Base-by-base conservation (phyloP, 2,113 vertebrate species). In the Grallaria varia region DNA sequence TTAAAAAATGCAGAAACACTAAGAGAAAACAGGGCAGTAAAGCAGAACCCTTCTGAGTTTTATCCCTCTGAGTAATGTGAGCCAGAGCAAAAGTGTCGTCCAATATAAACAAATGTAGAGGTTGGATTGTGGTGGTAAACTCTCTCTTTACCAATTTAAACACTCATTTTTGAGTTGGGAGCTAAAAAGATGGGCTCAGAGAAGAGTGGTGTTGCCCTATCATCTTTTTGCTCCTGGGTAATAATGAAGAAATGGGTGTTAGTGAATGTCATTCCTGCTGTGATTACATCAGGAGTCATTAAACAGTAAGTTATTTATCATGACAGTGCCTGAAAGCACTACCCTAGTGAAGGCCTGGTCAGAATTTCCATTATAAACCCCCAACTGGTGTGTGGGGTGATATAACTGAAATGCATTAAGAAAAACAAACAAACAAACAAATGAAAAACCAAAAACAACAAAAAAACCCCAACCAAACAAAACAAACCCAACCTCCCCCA, bases 1-100 rank as follows among this genome's bases (percentile, higher is more conserved):
- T 97, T 95, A 95, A 95, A 95, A 97, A 95, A 92, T 73, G 89
- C 83, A 96, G 83, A 80, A 93, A 94, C 72, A 52, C 87, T 96
- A 87, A 95, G 91, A 66, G 95, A 96, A 96, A 89, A 83, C 49
- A 90, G 91, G 93, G 94, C 80, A 93, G 74, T 87, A 96, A 95
- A 95, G 69, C 91, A 89, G 81, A 95, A 72, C 40, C 53, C 80
- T 90, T 97, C 81, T 68, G 79, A 97, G 77, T 89, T 86, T 91
- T 64, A 93, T 93, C 66, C 80, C 63, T 88, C 40, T 67, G 31
- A 76, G 49, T 88, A 93, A 95, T 33, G 39, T 0, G 4, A 96
- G 83, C 78, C 95, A 92, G 91, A 92, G 75, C 87, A 91, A 92
- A 95, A 84, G 89, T 53, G 77, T 90, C 19, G 1, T 93, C 90